Evolutionary conservation across 2,888 invertebrate genomes (phyloP).

Genomic region (Drosophila niveifrons): DNA sequence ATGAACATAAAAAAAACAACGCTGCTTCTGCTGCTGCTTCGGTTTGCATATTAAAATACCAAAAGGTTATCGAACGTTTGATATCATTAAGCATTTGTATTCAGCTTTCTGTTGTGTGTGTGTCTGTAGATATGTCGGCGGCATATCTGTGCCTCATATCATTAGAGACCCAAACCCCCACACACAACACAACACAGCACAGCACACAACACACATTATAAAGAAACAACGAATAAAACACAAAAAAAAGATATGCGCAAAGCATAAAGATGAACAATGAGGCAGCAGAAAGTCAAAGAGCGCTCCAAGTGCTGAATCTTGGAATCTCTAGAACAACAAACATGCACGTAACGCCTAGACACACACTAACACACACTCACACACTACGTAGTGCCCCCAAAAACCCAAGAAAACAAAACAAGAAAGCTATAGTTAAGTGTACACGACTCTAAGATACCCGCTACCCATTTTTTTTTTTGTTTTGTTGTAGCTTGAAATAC

Average conservation of each 20-base stretch:
- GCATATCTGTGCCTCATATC: slow-evolving; percentile 47
- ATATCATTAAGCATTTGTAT: slow-evolving; percentile 79
- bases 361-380: slow-evolving; percentile 8
- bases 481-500: background rate
- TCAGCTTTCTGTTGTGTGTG: slow-evolving; percentile 52
- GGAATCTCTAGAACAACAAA: slow-evolving; percentile 43
- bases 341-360: slow-evolving; percentile 51
- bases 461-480: background rate
- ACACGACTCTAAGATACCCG: background rate
- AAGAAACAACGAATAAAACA: slow-evolving; percentile 28
- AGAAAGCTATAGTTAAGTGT: background rate
- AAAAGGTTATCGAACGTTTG: slow-evolving; percentile 84
- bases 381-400: slow-evolving; percentile 21
- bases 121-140: slow-evolving; percentile 22
- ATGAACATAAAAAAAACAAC: slow-evolving; percentile 27
- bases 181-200: slow-evolving; percentile 32
- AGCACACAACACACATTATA: slow-evolving; percentile 31
- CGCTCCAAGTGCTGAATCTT: slow-evolving; percentile 32
- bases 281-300: slow-evolving; percentile 64
- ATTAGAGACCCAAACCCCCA: slow-evolving; percentile 54
- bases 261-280: slow-evolving; percentile 75
- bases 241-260: slow-evolving; percentile 52
- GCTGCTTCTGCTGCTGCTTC: slow-evolving; percentile 19
- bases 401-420: slow-evolving; percentile 12
- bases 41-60: slow-evolving; percentile 78